Base-by-base conservation (phyloP, 2,113 vertebrate genomes). In the Nettapus auritus region DNA sequence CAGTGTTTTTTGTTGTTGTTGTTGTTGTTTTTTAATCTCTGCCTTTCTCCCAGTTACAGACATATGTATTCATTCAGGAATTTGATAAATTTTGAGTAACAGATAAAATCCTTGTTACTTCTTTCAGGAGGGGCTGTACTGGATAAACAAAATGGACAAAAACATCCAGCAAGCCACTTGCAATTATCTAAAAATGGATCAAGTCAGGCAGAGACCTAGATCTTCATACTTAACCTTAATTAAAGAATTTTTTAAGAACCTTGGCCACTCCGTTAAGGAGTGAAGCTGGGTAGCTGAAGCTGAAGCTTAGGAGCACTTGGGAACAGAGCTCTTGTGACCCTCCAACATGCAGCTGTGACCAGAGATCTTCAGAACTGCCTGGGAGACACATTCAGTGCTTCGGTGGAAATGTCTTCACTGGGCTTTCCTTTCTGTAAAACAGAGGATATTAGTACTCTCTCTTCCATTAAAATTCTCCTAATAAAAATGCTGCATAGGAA, bases 401-500 rank as follows among this genome's bases (percentile, higher is more conserved):
- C 55, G 36, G 18, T 63, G n/a, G 16, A 71, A 88, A 81, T 71
- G 7, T 48, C 34, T 74, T 80, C 55, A 0, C 4, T 68, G 31
- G 34, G 2, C 1, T 56, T 12, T 14, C 0, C 59, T 23, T 90
- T 92, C 66, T 63, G 29, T 21, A 55, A 77, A 62, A 53, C 1
- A 2, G 16, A 73, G 6, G 8, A 21, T 29, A 62, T 15, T 46
- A 80, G 42, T 18, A 83, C 9, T 6, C 11, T 31, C 12, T 44
- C 14, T 31, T 38, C 7, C 23, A 38, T 26, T 77, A 57, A 5
- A 83, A 36, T 11, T 59, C n/a, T 63, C 11, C 52, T 6, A 36
- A 13, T 10, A 80, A 5, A 82, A 48, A 3, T 31, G 8, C 2
- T 1, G 0, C 1, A 1, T 2, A 67, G 19, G 34, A 86, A 34